Evolutionary conservation across 1,140 invertebrate species (phyloP), one percentile per base, ranked within the genome.

Genomic region (Caligus rogercresseyi): DNA sequence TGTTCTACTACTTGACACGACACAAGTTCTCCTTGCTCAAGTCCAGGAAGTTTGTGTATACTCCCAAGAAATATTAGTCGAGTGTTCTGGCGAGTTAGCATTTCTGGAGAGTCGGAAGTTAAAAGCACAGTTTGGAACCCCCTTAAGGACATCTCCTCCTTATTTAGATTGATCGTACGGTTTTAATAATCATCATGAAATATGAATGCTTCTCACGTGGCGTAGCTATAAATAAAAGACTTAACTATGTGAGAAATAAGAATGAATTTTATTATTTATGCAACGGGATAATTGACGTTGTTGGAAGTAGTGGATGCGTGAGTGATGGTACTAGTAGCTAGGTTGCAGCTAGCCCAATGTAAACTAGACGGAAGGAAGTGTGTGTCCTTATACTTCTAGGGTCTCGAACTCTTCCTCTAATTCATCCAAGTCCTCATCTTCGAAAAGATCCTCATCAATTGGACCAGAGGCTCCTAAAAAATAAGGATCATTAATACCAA

Each of bases 371-470:
- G 7, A 43, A 43, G 31, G 31, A 43, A 43, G 31, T 11, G 31
- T 43, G 19, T 3, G 7, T 54, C 7, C 11, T 54, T 21, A 54
- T 14, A 72, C 59, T 24, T 67, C 64, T 56, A 74, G 57, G 11
- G 67, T 66, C n/a, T 86, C 79, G 67, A 91, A 73, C 74, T 90
- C 87, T 68, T 91, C 85, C 69, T 91, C 89, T 60, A 92, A 72
- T 63, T 78, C 80, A 68, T 86, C 84, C 52, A 86, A 72, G 69
- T 91, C 87, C 71, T 88, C 77, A 20, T 72, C 71, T 64, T 74
- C 79, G 77, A 97, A 97, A 2, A 97, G 79, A 73, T 93, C 89
- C 74, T 96, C 91, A 75, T 97, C 94, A 65, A 97, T 95, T 25
- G 87, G 84, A 20, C 79, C 74, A 25, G 31, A 43, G 31, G 31